A percentile compares a stretch with the other conserved stretches of the same genome.
Conservation (phyloP, 1,140 invertebrate genomes). For the Papilio xuthus region DNA sequence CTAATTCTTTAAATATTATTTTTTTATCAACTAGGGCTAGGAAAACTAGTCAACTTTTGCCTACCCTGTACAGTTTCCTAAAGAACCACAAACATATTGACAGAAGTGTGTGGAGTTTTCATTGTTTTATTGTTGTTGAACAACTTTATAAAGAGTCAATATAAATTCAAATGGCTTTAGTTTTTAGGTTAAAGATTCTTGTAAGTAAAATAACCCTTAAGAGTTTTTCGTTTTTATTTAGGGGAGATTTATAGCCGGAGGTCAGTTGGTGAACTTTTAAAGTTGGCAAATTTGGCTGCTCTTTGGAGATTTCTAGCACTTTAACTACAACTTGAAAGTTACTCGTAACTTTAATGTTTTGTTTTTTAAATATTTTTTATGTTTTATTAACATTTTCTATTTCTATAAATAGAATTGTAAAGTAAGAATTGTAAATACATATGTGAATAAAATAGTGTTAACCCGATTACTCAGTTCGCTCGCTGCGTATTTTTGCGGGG, state of each 20-base stretch:
- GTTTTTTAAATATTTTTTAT: too few species aligned
- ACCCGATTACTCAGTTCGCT: not conserved
- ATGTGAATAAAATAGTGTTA: slow-evolving; percentile 13
- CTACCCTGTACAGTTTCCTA: not conserved
- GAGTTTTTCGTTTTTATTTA: not conserved
- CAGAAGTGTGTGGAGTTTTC: not conserved
- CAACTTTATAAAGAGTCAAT: slow-evolving; percentile 3
- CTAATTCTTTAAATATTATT: too few species aligned
- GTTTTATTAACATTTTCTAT: not conserved
- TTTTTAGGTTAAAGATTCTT: not conserved
- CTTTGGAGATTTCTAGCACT: not conserved
- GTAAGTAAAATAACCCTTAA: not conserved
- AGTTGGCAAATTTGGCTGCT: not conserved
- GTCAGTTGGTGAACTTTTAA: not conserved
- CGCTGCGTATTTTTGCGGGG: not conserved
- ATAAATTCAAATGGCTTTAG: slow-evolving; percentile 14
- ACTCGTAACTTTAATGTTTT: not conserved
- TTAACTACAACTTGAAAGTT: not conserved
- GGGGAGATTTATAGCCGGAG: not conserved
- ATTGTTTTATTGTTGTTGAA: not conserved
- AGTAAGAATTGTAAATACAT: not conserved
- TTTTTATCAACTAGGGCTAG: too few species aligned
- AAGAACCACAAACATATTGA: not conserved
- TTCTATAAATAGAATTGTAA: not conserved
- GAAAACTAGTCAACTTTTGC: too few species aligned